These are phyloP conservation scores for Paradisaea rubra DNA, from an alignment of 2,113 vertebrate genomes.

Conservation along the genomic window DNA sequence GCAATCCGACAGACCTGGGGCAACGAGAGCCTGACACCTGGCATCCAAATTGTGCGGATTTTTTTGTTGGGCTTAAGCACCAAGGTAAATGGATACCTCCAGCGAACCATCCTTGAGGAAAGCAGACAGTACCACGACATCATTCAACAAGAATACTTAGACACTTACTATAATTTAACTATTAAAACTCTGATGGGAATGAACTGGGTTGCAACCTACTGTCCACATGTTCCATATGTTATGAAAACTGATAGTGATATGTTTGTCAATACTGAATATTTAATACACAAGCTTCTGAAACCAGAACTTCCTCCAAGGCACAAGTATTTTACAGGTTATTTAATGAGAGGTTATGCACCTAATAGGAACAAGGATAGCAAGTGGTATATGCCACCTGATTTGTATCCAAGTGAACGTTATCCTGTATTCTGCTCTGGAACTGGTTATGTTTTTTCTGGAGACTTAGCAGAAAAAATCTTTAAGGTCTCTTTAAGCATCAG, in stretches of 20 bases:
- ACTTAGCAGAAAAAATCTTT: constrained; percentile 89
- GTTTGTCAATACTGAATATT: constrained; percentile 95
- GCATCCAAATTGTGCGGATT: constrained; percentile 77
- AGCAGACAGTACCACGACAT: constrained; percentile 85
- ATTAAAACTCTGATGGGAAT: constrained; percentile 97
- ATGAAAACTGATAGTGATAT: constrained; percentile 99
- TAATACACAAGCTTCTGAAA: constrained; percentile 88
- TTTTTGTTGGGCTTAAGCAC: constrained; percentile 84
- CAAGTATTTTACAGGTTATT: constrained; percentile 91
- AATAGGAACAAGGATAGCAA: constrained; percentile 93
- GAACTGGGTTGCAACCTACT: constrained; percentile 92
- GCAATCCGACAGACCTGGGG: constrained; percentile 97
- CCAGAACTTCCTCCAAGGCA: constrained; percentile 78
- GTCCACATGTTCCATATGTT: constrained; percentile 82
- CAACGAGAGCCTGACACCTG: constrained; percentile 81
- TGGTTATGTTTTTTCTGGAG: constrained; percentile 93
- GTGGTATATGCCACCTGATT: constrained; percentile 92
- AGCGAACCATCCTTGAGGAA: constrained; percentile 81
- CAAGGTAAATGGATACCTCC: constrained; percentile 77
- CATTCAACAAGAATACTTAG: constrained; percentile 91
- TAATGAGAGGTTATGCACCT: constrained; percentile 88
- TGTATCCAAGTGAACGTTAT: constrained; percentile 87
- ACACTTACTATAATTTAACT: constrained; percentile 94
- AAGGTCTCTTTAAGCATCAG: constrained; percentile 80
- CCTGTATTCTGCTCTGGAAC: constrained; percentile 97